Conservation (phyloP, 2,888 invertebrate genomes). For the Perdita meconis region DNA sequence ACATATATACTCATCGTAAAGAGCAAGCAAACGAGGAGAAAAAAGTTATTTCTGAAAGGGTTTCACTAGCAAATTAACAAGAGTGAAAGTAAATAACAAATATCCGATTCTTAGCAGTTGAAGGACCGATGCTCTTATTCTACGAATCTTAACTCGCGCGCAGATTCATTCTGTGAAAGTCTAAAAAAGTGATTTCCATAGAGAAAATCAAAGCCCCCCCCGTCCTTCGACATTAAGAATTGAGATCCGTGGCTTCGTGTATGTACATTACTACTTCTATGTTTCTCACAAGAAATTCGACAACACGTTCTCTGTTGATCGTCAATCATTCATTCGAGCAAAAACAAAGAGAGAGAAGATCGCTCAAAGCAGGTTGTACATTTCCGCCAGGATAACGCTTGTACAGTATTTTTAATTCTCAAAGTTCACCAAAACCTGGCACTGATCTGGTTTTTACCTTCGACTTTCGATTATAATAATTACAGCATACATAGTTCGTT, state of each 20-base stretch:
- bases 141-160: slow-evolving; percentile 16
- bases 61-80: slow-evolving; percentile 43
- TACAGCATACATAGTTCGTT: slow-evolving; percentile 45
- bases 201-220: slow-evolving; percentile 7
- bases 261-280: slow-evolving; percentile 52
- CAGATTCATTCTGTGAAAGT: slow-evolving; percentile 18
- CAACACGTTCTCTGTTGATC: slow-evolving; percentile 45
- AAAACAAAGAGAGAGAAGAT: slow-evolving; percentile 37
- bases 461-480: slow-evolving; percentile 62
- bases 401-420: slow-evolving; percentile 81
- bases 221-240: slow-evolving; percentile 43
- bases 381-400: slow-evolving; percentile 77
- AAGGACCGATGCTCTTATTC: slow-evolving; percentile 20
- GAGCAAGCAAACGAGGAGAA: slow-evolving; percentile 14
- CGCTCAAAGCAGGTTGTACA: slow-evolving; percentile 73
- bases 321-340: slow-evolving; percentile 55
- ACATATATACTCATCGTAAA: slow-evolving; percentile 36
- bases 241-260: slow-evolving; percentile 40
- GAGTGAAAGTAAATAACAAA: slow-evolving; percentile 60
- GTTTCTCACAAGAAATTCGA: slow-evolving; percentile 38
- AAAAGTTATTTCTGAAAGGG: slow-evolving; percentile 15
- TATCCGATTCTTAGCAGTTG: slow-evolving; percentile 30
- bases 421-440: slow-evolving; percentile 71
- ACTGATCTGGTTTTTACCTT: slow-evolving; percentile 69
- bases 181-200: slow-evolving; percentile 7